A percentile compares a stretch with the other conserved stretches of the same genome.
phyloP scores from a whole-genome alignment of 2,797 vertebrate genomes.

The Poeciliopsis infans region DNA sequence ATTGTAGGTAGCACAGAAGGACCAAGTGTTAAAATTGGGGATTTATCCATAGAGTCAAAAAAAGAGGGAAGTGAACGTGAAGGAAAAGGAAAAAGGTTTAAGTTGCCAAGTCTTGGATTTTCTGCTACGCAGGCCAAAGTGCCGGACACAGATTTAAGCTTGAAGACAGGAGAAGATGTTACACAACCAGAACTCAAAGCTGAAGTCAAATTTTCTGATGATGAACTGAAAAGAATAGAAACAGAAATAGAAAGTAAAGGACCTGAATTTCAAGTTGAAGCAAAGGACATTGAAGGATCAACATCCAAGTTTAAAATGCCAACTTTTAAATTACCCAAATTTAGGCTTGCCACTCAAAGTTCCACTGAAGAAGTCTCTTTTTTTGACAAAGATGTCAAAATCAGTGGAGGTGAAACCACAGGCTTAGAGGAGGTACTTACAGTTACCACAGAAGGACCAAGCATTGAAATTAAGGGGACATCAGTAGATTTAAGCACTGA shows the following conservation, averaged over 20 bases:
- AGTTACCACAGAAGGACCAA: not conserved
- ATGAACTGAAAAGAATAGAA: not conserved
- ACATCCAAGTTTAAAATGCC: slow-evolving; percentile 11
- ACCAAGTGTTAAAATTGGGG: not conserved
- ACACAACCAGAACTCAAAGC: slow-evolving; percentile 35
- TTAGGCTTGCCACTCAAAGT: slow-evolving; percentile 37
- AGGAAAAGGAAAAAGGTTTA: slow-evolving; percentile 30
- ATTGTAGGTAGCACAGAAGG: not conserved
- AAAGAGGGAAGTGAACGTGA: not conserved
- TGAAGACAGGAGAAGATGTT: slow-evolving; percentile 35
- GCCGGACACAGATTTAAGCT: slow-evolving; percentile 27
- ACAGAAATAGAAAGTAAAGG: slow-evolving; percentile 13
- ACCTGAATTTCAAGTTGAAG: slow-evolving; percentile 13
- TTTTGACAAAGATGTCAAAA: not conserved
- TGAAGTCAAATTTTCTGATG: slow-evolving; percentile 22
- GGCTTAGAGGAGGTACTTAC: not conserved
- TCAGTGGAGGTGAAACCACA: not conserved
- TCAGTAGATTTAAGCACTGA: slow-evolving; percentile 32
- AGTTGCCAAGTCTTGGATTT: slow-evolving; percentile 20
- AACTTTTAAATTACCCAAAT: slow-evolving; percentile 5
- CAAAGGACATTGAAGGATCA: not conserved
- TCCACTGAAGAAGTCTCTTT: slow-evolving; percentile 2
- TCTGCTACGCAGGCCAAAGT: not conserved
- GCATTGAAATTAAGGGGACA: slow-evolving; percentile 19
- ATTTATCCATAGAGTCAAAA: not conserved